Conservation (phyloP, 2,113 vertebrate species). For the Thalassarche chlororhynchos region DNA sequence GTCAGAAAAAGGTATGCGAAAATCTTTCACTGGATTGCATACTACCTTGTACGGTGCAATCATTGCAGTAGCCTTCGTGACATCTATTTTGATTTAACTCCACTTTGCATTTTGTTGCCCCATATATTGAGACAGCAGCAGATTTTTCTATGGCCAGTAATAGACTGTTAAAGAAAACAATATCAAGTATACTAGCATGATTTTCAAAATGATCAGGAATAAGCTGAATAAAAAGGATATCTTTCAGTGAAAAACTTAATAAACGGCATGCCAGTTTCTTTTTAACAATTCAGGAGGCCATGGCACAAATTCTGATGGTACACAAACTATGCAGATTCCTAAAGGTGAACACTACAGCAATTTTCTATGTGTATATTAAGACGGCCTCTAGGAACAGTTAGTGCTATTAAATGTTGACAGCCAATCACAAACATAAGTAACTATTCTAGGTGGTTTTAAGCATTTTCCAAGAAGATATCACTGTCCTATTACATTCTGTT, state of each 20-base stretch:
- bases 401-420: background rate
- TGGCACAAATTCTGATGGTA: background rate
- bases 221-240: background rate
- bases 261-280: background rate
- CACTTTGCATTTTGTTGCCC: background rate
- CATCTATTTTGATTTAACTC: background rate
- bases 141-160: background rate
- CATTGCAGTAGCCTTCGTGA: background rate
- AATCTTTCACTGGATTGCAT: background rate
- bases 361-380: background rate
- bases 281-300: background rate
- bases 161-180: background rate
- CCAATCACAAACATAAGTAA: background rate
- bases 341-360: background rate
- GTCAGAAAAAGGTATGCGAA: background rate
- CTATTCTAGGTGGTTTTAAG: background rate
- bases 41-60: background rate
- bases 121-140: background rate
- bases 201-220: background rate
- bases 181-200: background rate
- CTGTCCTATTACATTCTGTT: background rate
- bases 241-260: background rate
- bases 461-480: background rate
- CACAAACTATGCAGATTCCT: background rate
- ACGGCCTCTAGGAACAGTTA: background rate